Conservation (phyloP, 2,797 vertebrate genomes). For the Fistularia tabacaria region DNA sequence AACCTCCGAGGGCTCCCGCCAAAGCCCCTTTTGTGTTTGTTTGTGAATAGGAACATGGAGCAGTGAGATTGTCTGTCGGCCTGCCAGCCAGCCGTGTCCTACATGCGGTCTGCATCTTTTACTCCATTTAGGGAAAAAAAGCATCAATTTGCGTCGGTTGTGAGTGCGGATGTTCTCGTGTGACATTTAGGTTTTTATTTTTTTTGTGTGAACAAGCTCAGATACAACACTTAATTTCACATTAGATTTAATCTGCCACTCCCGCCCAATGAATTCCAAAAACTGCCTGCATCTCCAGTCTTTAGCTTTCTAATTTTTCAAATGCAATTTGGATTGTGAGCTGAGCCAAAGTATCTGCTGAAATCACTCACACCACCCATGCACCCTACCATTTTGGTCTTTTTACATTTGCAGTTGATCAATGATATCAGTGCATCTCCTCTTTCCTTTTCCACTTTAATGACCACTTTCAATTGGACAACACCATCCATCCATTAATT, state of each 20-base stretch:
- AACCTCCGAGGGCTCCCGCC: constrained; percentile 39
- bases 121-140: constrained; percentile 17
- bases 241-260: too few species aligned
- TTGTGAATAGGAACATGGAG: constrained; percentile 49
- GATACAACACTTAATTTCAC: too few species aligned
- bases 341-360: too few species aligned
- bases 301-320: too few species aligned
- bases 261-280: too few species aligned
- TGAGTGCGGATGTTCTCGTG: too few species aligned
- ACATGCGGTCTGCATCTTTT: constrained; percentile 29
- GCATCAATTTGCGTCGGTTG: constrained; percentile 1
- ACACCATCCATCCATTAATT: constrained; percentile 42
- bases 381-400: too few species aligned
- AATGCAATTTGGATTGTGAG: too few species aligned
- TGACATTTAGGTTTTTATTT: not conserved
- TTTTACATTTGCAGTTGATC: constrained; percentile 3
- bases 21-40: constrained; percentile 50
- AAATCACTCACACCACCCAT: too few species aligned
- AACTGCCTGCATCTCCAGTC: too few species aligned
- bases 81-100: constrained; percentile 35
- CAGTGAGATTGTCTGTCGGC: constrained; percentile 38
- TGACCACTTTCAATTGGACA: constrained; percentile 26
- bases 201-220: too few species aligned
- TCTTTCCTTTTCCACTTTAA: constrained; percentile 26
- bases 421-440: not conserved